Conservation (phyloP, 2,113 vertebrate species). For the Ardeotis arabs region DNA sequence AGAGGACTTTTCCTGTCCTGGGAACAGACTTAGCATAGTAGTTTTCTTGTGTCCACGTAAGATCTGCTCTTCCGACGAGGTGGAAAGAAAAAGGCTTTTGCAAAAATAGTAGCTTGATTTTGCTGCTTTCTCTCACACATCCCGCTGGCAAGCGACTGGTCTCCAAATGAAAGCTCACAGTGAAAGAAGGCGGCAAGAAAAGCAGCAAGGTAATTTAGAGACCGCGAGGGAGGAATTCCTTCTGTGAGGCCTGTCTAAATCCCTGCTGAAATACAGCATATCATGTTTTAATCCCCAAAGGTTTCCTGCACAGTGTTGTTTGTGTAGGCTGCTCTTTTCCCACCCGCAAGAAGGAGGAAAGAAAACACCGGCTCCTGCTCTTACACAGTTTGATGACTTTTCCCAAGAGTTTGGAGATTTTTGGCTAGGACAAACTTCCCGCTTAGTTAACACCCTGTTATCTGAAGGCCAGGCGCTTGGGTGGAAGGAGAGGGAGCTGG, state of each 20-base stretch:
- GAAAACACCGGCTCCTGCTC: background rate
- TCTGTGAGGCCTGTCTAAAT: background rate
- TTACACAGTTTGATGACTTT: background rate
- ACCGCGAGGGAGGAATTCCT: background rate
- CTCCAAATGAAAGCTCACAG: background rate
- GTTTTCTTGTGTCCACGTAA: background rate
- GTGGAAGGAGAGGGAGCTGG: background rate
- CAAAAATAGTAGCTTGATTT: background rate
- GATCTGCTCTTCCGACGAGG: background rate
- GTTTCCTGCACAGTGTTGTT: background rate
- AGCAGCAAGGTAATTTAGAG: background rate
- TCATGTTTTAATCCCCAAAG: constrained; percentile 17
- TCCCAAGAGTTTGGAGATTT: background rate
- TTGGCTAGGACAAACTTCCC: background rate
- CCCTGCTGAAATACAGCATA: background rate
- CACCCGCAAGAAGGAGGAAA: background rate
- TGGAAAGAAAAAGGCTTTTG: background rate
- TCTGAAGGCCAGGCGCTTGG: background rate
- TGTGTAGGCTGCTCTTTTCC: background rate
- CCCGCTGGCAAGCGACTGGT: background rate
- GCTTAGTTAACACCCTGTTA: background rate
- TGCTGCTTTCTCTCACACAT: background rate
- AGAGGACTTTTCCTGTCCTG: constrained; percentile 33
- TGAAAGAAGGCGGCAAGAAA: background rate
- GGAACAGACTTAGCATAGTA: background rate